Conservation (phyloP, 2,113 vertebrate species). For the Hassar affinis region DNA sequence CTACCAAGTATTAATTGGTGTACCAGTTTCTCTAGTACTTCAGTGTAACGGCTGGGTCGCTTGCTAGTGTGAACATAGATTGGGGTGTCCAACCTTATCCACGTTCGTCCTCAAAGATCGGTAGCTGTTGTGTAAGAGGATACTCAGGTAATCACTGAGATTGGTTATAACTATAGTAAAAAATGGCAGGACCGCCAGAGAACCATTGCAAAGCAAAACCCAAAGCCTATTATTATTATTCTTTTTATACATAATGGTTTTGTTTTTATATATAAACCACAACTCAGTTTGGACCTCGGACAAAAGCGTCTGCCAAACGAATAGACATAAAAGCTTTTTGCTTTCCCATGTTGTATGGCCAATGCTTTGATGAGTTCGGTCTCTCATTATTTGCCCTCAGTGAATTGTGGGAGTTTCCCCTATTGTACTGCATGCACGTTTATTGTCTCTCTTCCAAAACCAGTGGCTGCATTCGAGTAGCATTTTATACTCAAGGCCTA, state of each 20-base stretch:
- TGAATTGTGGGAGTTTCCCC: constrained; percentile 1
- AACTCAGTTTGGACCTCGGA: background rate
- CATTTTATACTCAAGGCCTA: background rate
- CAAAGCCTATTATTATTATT: background rate
- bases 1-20: too few species aligned
- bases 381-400: background rate
- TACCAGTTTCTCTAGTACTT: too few species aligned
- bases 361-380: background rate
- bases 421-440: background rate
- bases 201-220: background rate
- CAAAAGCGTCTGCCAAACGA: background rate
- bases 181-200: background rate
- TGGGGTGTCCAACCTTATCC: background rate
- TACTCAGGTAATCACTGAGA: background rate
- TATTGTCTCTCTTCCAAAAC: background rate
- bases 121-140: background rate
- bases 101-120: background rate
- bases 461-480: background rate
- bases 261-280: constrained; percentile 1
- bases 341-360: background rate
- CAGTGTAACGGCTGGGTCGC: too few species aligned
- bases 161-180: background rate
- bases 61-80: background rate
- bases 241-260: background rate
- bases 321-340: background rate